These are phyloP conservation scores for Yponomeuta plumbellus DNA, from an alignment of 2,888 invertebrate species.

Conservation along the genomic window DNA sequence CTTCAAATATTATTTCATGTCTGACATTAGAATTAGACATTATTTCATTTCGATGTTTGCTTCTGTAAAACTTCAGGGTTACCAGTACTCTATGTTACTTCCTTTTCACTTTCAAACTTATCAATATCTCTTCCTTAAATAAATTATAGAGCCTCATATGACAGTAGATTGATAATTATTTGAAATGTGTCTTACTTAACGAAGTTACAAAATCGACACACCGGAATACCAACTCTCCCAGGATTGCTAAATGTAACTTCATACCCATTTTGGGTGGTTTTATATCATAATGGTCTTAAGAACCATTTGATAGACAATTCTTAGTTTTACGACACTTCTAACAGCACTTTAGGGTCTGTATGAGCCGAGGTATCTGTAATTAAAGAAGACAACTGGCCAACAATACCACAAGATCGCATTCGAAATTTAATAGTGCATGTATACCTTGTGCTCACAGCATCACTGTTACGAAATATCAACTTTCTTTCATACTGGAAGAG, in stretches of 20 bases:
- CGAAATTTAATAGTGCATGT: too few species aligned
- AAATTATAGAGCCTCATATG: not conserved
- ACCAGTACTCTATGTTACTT: too few species aligned
- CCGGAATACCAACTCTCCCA: not conserved
- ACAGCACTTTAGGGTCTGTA: not conserved
- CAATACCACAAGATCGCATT: not conserved
- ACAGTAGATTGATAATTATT: not conserved
- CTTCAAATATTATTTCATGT: constrained; percentile 20
- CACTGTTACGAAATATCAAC: not conserved
- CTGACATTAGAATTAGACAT: not conserved
- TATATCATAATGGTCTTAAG: not conserved
- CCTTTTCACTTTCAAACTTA: too few species aligned
- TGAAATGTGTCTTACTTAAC: constrained; percentile 17
- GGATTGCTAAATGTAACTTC: not conserved
- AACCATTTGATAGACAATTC: not conserved
- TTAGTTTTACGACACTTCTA: not conserved
- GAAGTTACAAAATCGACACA: constrained; percentile 16
- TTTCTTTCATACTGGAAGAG: not conserved
- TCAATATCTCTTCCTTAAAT: too few species aligned
- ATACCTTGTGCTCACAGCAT: not conserved
- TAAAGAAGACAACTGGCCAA: not conserved
- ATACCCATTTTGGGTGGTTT: not conserved
- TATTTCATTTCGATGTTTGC: too few species aligned
- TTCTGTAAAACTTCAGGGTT: too few species aligned
- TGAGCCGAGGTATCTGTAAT: not conserved